Evolutionary conservation across 1,140 invertebrate species (phyloP).

Genomic region (Drosophila bifasciata): DNA sequence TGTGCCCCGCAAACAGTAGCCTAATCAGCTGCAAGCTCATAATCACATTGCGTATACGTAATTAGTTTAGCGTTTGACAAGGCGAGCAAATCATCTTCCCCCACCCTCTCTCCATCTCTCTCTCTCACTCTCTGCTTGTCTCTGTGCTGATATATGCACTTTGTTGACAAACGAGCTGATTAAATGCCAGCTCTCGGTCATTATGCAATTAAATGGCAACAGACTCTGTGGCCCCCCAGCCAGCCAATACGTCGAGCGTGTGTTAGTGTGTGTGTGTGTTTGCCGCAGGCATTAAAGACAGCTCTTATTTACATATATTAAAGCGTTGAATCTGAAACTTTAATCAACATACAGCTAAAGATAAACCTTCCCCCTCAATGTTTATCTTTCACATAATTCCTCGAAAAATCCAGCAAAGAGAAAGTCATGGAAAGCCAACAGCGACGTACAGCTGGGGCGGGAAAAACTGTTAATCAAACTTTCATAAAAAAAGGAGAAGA

Average conservation of each 20-base stretch:
- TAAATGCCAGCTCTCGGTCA: constrained; percentile 75
- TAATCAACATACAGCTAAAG: constrained; percentile 7
- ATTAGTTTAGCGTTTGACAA: constrained; percentile 64
- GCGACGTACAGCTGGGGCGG: background rate
- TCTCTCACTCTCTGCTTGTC: constrained; percentile 57
- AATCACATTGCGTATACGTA: constrained; percentile 77
- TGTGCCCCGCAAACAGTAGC: background rate
- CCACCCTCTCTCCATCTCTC: constrained; percentile 3
- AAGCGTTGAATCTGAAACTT: constrained; percentile 9
- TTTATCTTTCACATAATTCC: no score
- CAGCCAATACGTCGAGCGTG: background rate
- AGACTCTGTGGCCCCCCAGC: constrained; percentile 41
- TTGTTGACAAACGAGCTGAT: constrained; percentile 80
- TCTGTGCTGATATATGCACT: constrained; percentile 67
- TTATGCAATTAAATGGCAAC: constrained; percentile 77
- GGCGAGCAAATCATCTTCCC: constrained; percentile 14
- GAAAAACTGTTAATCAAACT: constrained; percentile 51
- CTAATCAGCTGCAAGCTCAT: constrained; percentile 66
- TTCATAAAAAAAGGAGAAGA: constrained; percentile 37
- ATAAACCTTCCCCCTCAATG: no score
- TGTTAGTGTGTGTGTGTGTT: constrained; percentile 1
- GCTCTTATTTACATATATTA: constrained; percentile 52
- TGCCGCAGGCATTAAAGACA: constrained; percentile 13
- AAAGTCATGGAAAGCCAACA: background rate
- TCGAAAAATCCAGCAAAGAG: background rate